Evolutionary conservation across 2,888 invertebrate genomes (phyloP).

Genomic region (Druceiella hillmani): DNA sequence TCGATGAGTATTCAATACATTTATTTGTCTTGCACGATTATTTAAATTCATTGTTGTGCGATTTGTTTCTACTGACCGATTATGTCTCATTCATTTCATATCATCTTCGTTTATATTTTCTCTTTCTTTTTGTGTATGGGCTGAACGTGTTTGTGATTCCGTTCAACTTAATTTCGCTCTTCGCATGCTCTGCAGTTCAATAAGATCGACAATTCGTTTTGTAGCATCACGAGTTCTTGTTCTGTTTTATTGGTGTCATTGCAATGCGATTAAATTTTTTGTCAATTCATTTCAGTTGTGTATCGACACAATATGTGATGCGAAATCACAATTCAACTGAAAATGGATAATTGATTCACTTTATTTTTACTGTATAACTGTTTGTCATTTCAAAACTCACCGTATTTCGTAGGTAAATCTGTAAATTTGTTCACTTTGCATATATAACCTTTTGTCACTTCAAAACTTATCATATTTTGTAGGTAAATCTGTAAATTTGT

Average conservation of each 20-base stretch:
- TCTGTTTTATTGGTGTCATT: neutral
- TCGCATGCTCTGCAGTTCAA: neutral
- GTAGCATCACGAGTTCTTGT: neutral
- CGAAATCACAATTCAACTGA: neutral
- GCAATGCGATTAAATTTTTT: neutral
- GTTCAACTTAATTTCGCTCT: neutral
- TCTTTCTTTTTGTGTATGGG: conserved; percentile 13
- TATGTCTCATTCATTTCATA: conserved; percentile 14
- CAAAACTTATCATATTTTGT: too few relatives aligned
- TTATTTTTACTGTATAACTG: neutral
- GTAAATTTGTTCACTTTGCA: too few relatives aligned
- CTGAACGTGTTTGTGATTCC: conserved; percentile 8
- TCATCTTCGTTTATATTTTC: conserved; percentile 14
- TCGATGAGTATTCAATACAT: conserved; percentile 14
- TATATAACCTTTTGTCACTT: too few relatives aligned
- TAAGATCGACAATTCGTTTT: neutral
- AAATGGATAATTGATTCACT: neutral
- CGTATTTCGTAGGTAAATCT: too few relatives aligned
- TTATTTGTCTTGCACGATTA: conserved; percentile 9
- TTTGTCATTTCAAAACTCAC: too few relatives aligned
- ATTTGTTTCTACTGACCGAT: conserved; percentile 15
- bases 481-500: too few relatives aligned
- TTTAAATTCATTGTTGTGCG: conserved; percentile 13
- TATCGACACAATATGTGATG: too few relatives aligned
- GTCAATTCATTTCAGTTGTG: neutral